Percentiles rank a stretch among this genome's conserved stretches.
Evolutionary conservation across 2,113 vertebrate species (phyloP).

Genomic region (Pelmatolapia mariae): DNA sequence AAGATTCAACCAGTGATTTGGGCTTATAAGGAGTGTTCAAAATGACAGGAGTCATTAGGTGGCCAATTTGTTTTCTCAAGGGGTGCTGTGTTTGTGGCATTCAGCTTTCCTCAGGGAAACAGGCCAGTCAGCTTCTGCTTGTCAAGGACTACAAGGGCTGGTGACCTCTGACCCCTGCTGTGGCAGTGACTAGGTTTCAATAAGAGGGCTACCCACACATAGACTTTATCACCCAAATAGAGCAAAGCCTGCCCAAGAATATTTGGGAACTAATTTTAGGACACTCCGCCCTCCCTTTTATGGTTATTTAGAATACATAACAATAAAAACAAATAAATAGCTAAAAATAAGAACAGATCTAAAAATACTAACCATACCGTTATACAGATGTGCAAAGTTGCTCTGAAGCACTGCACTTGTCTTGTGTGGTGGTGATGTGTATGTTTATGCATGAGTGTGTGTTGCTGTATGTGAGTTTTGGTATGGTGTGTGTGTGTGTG

Average conservation of each 20-base stretch:
- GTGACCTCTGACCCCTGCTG: conserved; percentile 32
- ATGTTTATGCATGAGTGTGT: not conserved
- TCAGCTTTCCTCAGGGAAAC: conserved; percentile 37
- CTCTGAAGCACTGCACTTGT: not conserved
- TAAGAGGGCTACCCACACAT: not conserved
- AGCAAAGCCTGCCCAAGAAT: not conserved
- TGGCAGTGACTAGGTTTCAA: conserved; percentile 21
- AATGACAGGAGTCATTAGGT: conserved; percentile 50
- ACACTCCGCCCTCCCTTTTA: not conserved
- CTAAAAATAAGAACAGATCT: not conserved
- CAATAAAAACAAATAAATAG: not conserved
- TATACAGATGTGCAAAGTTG: not conserved
- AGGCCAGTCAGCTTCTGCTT: conserved; percentile 48
- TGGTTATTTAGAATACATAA: not conserved
- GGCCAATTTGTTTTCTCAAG: conserved; percentile 54
- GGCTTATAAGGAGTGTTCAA: conserved; percentile 45
- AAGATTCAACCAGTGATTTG: conserved; percentile 42
- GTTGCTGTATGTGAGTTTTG: not conserved
- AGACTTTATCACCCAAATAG: not conserved
- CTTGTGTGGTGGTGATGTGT: not conserved
- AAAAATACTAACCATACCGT: not conserved
- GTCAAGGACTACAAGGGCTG: conserved; percentile 27
- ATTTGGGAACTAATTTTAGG: not conserved
- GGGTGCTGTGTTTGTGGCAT: conserved; percentile 44
- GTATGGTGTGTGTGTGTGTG: not conserved